Conservation (phyloP, 1,140 invertebrate genomes). For the Drosophila pachea region DNA sequence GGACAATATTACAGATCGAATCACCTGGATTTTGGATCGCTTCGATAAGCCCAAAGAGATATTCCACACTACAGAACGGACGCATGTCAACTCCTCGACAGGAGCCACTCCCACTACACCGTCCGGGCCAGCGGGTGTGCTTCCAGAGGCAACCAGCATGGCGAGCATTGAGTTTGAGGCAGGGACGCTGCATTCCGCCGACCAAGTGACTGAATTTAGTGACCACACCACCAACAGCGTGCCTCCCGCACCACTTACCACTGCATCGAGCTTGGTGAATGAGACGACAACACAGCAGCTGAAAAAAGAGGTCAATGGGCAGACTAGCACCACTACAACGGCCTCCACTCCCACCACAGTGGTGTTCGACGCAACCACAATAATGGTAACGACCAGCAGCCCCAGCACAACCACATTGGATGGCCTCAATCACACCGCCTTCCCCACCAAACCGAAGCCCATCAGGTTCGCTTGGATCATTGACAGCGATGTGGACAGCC, state of each 20-base stretch:
- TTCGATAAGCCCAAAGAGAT: conserved; percentile 64
- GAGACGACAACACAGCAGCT: conserved; percentile 19
- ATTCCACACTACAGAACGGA: conserved; percentile 46
- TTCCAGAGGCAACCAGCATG: not conserved
- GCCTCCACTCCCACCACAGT: conserved; percentile 1
- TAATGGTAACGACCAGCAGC: not conserved
- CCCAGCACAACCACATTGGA: not conserved
- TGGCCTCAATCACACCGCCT: conserved; percentile 3
- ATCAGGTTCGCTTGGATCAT: conserved; percentile 66
- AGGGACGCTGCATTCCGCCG: not conserved
- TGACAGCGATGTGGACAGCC: conserved; percentile 49
- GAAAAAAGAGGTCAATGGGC: conserved; percentile 2
- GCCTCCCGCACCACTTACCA: not conserved
- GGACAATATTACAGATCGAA: conserved; percentile 38
- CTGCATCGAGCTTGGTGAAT: not conserved
- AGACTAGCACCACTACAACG: not conserved
- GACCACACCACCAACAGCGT: conserved; percentile 9
- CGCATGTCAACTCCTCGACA: conserved; percentile 7
- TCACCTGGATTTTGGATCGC: conserved; percentile 60
- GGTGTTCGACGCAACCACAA: not conserved
- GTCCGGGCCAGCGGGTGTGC: too few species aligned
- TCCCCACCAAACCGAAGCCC: conserved; percentile 44
- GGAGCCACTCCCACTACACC: not conserved
- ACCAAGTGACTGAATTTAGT: not conserved
- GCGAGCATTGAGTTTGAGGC: not conserved